These are phyloP conservation scores for Mellilla xanthometata DNA, from an alignment of 2,888 invertebrate genomes.

Conservation along the genomic window DNA sequence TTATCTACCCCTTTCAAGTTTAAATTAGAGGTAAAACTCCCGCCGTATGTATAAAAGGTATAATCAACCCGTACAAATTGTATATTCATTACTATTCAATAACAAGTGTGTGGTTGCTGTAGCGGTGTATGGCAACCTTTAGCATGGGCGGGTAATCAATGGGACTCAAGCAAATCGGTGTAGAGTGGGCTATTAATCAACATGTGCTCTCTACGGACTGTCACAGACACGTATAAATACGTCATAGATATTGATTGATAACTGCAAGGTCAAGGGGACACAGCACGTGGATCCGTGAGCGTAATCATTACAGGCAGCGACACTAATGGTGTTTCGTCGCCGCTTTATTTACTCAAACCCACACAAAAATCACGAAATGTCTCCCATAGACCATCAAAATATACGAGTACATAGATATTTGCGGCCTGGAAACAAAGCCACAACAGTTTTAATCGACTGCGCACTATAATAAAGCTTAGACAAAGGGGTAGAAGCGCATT, in stretches of 20 bases:
- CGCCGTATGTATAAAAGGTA: not conserved
- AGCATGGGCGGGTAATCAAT: slow-evolving; percentile 36
- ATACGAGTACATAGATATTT: slow-evolving; percentile 18
- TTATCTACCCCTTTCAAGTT: slow-evolving; percentile 7
- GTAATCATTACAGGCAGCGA: slow-evolving; percentile 41
- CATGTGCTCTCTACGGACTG: slow-evolving; percentile 33
- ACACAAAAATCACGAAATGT: slow-evolving; percentile 25
- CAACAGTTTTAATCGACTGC: slow-evolving; percentile 37
- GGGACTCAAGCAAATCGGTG: slow-evolving; percentile 39
- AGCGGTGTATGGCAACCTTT: slow-evolving; percentile 19
- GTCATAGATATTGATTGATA: slow-evolving; percentile 67
- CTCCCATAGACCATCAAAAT: slow-evolving; percentile 19
- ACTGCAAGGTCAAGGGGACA: slow-evolving; percentile 66
- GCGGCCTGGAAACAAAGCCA: slow-evolving; percentile 38
- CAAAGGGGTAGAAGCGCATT: slow-evolving; percentile 34
- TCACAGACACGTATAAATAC: slow-evolving; percentile 30
- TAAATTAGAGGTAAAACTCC: slow-evolving; percentile 9
- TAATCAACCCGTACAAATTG: slow-evolving; percentile 3
- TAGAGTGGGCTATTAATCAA: slow-evolving; percentile 52
- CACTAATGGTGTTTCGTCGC: slow-evolving; percentile 42
- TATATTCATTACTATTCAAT: slow-evolving; percentile 3
- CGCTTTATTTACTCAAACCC: slow-evolving; percentile 41
- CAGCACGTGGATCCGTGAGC: slow-evolving; percentile 43
- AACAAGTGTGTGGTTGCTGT: not conserved
- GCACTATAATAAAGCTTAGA: slow-evolving; percentile 37